Conservation (phyloP, 2,888 invertebrate genomes). For the Drosophila melanosoma region DNA sequence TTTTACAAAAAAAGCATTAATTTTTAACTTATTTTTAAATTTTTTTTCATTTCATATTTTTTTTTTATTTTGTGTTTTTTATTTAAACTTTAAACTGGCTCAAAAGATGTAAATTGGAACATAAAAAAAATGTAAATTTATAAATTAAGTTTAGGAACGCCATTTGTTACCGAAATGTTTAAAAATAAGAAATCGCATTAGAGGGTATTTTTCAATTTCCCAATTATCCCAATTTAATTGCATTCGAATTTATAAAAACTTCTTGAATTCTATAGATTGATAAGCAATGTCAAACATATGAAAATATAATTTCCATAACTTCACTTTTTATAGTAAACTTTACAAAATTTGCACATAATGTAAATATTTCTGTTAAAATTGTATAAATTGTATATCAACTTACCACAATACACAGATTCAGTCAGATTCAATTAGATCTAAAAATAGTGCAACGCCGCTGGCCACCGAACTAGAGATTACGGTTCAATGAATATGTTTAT, state of each 20-base stretch:
- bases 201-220: too few species aligned
- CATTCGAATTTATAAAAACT: neutral
- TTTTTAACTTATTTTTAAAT: too few species aligned
- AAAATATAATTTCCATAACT: neutral
- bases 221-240: neutral
- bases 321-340: neutral
- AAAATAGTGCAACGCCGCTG: neutral
- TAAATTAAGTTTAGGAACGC: too few species aligned
- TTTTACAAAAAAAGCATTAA: too few species aligned
- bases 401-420: neutral
- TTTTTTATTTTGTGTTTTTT: too few species aligned
- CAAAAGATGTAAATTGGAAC: too few species aligned
- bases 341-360: neutral
- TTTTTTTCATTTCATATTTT: too few species aligned
- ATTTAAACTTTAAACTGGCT: too few species aligned
- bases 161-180: too few species aligned
- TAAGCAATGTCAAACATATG: neutral
- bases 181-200: too few species aligned
- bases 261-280: neutral
- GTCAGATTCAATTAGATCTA: neutral
- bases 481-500: conserved; percentile 13
- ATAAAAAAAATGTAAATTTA: too few species aligned
- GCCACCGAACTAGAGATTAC: neutral
- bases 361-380: neutral
- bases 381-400: neutral